These are phyloP conservation scores for Creontiades dilutus DNA, from an alignment of 2,888 invertebrate species.

Conservation along the genomic window DNA sequence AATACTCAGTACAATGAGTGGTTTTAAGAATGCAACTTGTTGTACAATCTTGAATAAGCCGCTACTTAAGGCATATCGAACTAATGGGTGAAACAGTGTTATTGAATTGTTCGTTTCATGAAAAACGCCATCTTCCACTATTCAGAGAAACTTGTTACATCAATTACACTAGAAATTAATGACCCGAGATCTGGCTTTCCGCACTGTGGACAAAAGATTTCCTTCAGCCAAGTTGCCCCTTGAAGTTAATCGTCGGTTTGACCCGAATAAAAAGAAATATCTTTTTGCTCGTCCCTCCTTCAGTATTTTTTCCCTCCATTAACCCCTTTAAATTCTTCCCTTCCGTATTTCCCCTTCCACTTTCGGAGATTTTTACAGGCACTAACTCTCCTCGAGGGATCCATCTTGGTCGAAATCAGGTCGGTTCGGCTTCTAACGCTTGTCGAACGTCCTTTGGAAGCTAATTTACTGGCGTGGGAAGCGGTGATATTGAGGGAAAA, in stretches of 20 bases:
- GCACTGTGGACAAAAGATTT: not conserved
- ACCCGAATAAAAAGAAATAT: not conserved
- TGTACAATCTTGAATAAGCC: no score
- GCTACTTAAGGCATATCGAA: no score
- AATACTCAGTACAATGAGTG: no score
- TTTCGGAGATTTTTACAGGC: conserved; percentile 12
- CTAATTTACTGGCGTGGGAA: not conserved
- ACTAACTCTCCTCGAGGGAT: not conserved
- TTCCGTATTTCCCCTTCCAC: not conserved
- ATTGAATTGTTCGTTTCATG: no score
- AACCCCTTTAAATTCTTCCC: not conserved
- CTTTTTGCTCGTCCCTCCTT: not conserved
- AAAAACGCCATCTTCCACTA: no score
- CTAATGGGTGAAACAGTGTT: no score
- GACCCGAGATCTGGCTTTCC: not conserved
- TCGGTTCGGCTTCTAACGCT: not conserved
- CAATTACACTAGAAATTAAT: not conserved
- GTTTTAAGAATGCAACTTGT: no score
- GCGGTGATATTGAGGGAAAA: not conserved
- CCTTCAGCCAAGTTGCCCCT: not conserved
- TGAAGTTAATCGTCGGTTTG: not conserved
- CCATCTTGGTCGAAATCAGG: conserved; percentile 21
- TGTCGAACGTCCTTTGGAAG: not conserved
- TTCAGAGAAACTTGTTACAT: not conserved
- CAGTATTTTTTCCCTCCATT: not conserved